Evolutionary conservation across 2,797 vertebrate genomes (phyloP).

Genomic region (Eleutherodactylus coqui): DNA sequence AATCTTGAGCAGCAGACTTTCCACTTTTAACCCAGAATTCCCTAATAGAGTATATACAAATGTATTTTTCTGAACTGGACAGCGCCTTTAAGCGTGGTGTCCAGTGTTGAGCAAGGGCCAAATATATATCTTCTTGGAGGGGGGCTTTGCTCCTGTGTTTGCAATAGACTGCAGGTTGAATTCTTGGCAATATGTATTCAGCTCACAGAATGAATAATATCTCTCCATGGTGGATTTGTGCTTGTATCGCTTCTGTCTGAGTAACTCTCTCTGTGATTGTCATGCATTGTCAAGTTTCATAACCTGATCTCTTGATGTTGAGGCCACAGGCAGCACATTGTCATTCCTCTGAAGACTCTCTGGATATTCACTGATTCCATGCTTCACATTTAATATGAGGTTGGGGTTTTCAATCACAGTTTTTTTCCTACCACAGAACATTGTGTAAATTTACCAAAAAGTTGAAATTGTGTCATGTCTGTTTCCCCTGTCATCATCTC

Average conservation of each 20-base stretch:
- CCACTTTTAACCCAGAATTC: no score
- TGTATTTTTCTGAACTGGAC: no score
- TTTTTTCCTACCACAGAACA: neutral
- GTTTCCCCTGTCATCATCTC: neutral
- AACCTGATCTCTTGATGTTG: neutral
- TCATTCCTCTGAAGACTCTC: slow-evolving; percentile 24
- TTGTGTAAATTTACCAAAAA: neutral
- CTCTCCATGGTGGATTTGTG: neutral
- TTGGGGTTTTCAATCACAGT: neutral
- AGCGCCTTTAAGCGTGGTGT: no score
- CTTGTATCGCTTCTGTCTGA: neutral
- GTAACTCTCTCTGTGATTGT: neutral
- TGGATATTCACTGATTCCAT: neutral
- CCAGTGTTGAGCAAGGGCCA: neutral
- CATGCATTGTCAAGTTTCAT: slow-evolving; percentile 14
- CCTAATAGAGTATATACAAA: no score
- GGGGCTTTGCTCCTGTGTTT: neutral
- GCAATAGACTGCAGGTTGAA: neutral
- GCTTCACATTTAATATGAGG: neutral
- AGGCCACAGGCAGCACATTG: neutral
- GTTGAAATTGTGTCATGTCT: neutral
- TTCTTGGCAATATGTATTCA: neutral
- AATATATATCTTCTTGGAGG: neutral
- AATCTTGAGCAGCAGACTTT: no score
- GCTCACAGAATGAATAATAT: neutral